Evolutionary conservation across 2,888 invertebrate genomes (phyloP), one percentile per base, ranked within the genome.

Genomic region (Oxystoma pomonae): DNA sequence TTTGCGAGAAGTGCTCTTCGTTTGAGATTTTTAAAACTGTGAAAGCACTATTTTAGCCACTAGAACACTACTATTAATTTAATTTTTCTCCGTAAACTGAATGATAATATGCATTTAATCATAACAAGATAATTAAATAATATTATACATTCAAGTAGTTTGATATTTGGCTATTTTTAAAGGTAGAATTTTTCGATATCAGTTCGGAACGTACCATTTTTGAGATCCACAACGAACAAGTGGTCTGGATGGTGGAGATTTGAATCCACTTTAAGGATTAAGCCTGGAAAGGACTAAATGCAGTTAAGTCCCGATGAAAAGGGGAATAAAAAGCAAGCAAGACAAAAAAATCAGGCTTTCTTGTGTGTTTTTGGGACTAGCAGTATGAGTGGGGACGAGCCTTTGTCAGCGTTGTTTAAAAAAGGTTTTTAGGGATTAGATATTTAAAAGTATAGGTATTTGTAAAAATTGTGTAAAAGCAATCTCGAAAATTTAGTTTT

Each of bases 181-280:
- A n/a, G n/a, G n/a, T n/a, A n/a, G n/a, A n/a, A n/a, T n/a, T n/a
- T n/a, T n/a, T n/a, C n/a, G n/a, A n/a, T n/a, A n/a, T n/a, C n/a
- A n/a, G 35, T 12, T 12, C 12, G 35, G 35, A 35, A 35, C 35
- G 35, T 35, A 35, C 35, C 62, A 61, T 65, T 57, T 59, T 61
- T 62, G 55, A 57, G 61, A 49, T 55, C 58, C 55, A 62, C 60
- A 57, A 62, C 62, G 65, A 65, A 65, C 61, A 61, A 65, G 65
- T 59, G 66, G 63, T 56, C 71, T 68, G 68, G 68, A 71, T 69
- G 73, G 74, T 72, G 67, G 70, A 77, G 76, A 77, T 78, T 78
- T 77, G 75, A 77, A 78, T 78, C 77, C 78, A 78, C 78, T 78
- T 78, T 77, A 78, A 71, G 75, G 78, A 77, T 78, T 78, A 78